These are phyloP conservation scores for Drosophila santomea DNA, from an alignment of 1,140 invertebrate species.

Conservation along the genomic window DNA sequence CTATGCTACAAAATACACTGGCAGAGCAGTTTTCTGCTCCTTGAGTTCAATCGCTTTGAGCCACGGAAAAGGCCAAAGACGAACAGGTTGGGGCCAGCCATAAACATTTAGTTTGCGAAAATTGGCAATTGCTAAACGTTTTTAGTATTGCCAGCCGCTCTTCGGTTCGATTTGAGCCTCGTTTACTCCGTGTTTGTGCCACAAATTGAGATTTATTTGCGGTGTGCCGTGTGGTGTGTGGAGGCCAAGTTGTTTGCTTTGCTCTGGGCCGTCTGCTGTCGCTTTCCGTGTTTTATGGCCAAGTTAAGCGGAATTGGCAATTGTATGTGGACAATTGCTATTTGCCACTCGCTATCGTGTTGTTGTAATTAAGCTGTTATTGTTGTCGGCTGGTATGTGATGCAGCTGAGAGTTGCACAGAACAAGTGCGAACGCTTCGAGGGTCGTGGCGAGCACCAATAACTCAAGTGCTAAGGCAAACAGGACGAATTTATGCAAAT, in stretches of 20 bases:
- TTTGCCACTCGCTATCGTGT: constrained; percentile 63
- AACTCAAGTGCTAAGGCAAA: constrained; percentile 77
- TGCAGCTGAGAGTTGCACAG: constrained; percentile 48
- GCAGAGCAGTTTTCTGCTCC: not conserved
- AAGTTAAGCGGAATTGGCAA: constrained; percentile 74
- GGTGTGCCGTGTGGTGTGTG: constrained; percentile 9
- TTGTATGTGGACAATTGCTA: constrained; percentile 72
- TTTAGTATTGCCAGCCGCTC: constrained; percentile 37
- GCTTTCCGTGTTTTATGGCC: constrained; percentile 60
- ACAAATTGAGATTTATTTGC: constrained; percentile 78
- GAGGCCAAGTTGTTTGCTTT: constrained; percentile 49
- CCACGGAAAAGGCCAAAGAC: not conserved
- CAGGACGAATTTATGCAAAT: constrained; percentile 72
- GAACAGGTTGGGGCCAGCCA: constrained; percentile 36
- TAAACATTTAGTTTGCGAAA: constrained; percentile 70
- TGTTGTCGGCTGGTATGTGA: constrained; percentile 43
- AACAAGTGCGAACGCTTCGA: not conserved
- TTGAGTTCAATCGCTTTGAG: not conserved
- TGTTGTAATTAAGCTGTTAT: constrained; percentile 77
- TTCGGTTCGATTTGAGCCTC: constrained; percentile 36
- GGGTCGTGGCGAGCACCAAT: constrained; percentile 47
- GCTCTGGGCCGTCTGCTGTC: constrained; percentile 12
- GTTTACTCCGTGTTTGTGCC: constrained; percentile 58
- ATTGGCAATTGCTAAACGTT: constrained; percentile 71
- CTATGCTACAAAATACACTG: constrained; percentile 25